A percentile compares a stretch with the other conserved stretches of the same genome.
phyloP scores from a whole-genome alignment of 2,888 invertebrate genomes.

The Poecilobothrus nobilitatus region DNA sequence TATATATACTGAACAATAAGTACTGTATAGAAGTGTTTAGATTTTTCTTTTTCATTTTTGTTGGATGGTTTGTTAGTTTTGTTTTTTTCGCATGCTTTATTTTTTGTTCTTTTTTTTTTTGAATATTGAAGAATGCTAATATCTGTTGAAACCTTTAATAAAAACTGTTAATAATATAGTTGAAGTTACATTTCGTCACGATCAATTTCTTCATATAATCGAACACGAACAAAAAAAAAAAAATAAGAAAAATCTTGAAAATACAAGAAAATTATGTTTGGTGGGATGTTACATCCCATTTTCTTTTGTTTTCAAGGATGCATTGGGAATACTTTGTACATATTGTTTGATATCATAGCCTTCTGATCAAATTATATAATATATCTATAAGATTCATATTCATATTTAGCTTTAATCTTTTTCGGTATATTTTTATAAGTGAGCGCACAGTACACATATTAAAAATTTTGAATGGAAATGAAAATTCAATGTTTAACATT shows the following conservation, averaged over 20 bases:
- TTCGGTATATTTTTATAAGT: no score
- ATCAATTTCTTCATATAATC: constrained; percentile 16
- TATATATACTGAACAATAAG: no score
- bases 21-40: no score
- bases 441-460: no score
- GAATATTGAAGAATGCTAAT: neutral
- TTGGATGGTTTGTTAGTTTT: no score
- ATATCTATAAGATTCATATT: neutral
- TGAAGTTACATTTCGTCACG: constrained; percentile 14
- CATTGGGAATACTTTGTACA: neutral
- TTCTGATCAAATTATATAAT: neutral
- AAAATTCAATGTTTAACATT: neutral
- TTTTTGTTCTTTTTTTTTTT: no score
- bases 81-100: no score
- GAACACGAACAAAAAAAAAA: neutral
- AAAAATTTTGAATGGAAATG: no score
- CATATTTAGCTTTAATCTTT: no score
- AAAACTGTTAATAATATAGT: constrained; percentile 8
- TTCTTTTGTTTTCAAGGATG: neutral
- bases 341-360: neutral
- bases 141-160: constrained; percentile 4
- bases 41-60: no score
- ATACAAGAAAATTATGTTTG: neutral
- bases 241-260: no score
- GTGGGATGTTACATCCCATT: constrained; percentile 15